These are phyloP conservation scores for Hippocampus zosterae DNA, from an alignment of 2,113 vertebrate species.

Conservation along the genomic window DNA sequence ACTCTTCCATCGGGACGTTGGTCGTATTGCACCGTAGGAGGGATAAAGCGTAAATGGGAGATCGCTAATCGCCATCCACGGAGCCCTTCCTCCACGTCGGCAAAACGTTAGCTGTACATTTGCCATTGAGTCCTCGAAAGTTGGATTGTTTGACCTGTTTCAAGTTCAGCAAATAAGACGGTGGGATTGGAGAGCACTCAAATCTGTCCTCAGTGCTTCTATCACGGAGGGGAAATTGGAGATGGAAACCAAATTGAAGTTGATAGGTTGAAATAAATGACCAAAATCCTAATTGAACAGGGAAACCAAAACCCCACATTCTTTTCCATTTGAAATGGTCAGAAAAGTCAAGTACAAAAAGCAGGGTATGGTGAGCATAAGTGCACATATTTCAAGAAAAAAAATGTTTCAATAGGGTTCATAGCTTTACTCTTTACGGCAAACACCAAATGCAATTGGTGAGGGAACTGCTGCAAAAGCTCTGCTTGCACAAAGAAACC, in stretches of 20 bases:
- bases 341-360: slow-evolving; percentile 51
- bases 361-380: slow-evolving; percentile 52
- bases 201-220: slow-evolving; percentile 69
- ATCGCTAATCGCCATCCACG: slow-evolving; percentile 35
- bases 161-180: slow-evolving; percentile 75
- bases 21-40: slow-evolving; percentile 35
- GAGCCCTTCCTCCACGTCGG: slow-evolving; percentile 22
- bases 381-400: slow-evolving; percentile 47
- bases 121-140: slow-evolving; percentile 34
- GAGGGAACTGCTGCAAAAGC: slow-evolving; percentile 49
- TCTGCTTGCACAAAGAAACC: slow-evolving; percentile 72
- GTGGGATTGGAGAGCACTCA: slow-evolving; percentile 79
- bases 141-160: slow-evolving; percentile 48
- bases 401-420: slow-evolving; percentile 81
- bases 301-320: slow-evolving; percentile 59
- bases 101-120: slow-evolving; percentile 32
- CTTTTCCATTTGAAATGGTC: slow-evolving; percentile 55
- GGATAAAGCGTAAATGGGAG: slow-evolving; percentile 25
- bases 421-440: slow-evolving; percentile 78
- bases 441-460: slow-evolving; percentile 71
- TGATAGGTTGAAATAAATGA: slow-evolving; percentile 54
- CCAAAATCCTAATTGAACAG: slow-evolving; percentile 67
- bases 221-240: slow-evolving; percentile 57
- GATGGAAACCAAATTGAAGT: slow-evolving; percentile 62
- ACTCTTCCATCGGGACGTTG: slow-evolving; percentile 43